A percentile compares a stretch with the other conserved stretches of the same genome.
Evolutionary conservation across 2,888 invertebrate species (phyloP).

Genomic region (Coecobrya sp.): DNA sequence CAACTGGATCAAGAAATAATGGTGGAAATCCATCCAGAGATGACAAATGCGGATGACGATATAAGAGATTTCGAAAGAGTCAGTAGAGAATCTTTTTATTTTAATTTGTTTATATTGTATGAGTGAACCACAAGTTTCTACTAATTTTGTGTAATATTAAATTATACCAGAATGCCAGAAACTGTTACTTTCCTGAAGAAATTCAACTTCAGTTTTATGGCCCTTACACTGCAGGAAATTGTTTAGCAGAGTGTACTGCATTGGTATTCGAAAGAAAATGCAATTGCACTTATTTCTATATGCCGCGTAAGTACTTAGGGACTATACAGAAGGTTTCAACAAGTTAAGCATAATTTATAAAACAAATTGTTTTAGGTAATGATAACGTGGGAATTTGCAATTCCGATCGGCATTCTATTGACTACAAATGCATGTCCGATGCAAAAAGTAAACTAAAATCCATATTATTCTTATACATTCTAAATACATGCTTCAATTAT

Average conservation of each 20-base stretch:
- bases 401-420: constrained; percentile 17
- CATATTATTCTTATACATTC: too few relatives aligned
- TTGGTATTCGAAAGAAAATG: constrained; percentile 61
- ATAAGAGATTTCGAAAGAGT: constrained; percentile 62
- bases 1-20: constrained; percentile 71
- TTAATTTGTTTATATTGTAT: too few relatives aligned
- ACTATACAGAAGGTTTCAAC: too few relatives aligned
- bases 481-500: too few relatives aligned
- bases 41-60: constrained; percentile 80
- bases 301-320: constrained; percentile 75
- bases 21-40: constrained; percentile 79
- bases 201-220: constrained; percentile 72
- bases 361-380: neutral
- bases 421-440: constrained; percentile 13
- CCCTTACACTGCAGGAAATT: constrained; percentile 78
- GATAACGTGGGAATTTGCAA: constrained; percentile 40
- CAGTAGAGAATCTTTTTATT: too few relatives aligned
- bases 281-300: constrained; percentile 82
- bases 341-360: too few relatives aligned
- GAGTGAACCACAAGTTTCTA: too few relatives aligned
- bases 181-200: constrained; percentile 81
- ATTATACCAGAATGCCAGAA: constrained; percentile 50
- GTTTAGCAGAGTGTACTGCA: constrained; percentile 71
- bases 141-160: too few relatives aligned
- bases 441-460: constrained; percentile 57